Conservation (phyloP, 2,113 vertebrate genomes). For the Nerophis ophidion region DNA sequence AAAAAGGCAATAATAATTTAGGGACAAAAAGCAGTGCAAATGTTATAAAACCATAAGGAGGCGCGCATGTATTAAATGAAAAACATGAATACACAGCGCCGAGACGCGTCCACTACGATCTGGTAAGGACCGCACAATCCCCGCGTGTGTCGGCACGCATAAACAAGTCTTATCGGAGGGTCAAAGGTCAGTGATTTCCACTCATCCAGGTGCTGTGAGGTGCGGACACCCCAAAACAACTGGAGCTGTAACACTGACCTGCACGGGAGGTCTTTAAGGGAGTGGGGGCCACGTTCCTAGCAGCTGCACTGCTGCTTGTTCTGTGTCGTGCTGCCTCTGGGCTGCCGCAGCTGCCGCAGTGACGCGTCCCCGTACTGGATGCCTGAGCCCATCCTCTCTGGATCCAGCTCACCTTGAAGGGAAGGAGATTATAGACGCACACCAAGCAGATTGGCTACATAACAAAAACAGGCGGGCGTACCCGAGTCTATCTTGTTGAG, state of each 20-base stretch:
- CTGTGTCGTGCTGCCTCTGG: constrained; percentile 74
- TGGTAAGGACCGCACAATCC: constrained; percentile 17
- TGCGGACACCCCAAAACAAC: constrained; percentile 65
- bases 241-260: constrained; percentile 29
- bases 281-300: constrained; percentile 60
- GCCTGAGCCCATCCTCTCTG: constrained; percentile 91
- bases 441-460: background rate
- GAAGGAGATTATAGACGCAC: background rate
- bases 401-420: constrained; percentile 82
- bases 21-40: constrained; percentile 40
- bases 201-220: constrained; percentile 58
- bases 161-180: constrained; percentile 28
- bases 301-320: constrained; percentile 84
- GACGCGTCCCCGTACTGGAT: constrained; percentile 89
- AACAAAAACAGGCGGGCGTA: constrained; percentile 40
- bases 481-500: constrained; percentile 91
- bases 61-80: constrained; percentile 1
- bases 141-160: background rate
- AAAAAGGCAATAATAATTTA: constrained; percentile 34
- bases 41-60: constrained; percentile 31
- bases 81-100: constrained; percentile 18
- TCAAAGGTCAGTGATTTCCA: constrained; percentile 45
- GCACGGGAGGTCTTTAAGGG: background rate
- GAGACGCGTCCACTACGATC: constrained; percentile 24
- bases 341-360: constrained; percentile 82